phyloP scores from a whole-genome alignment of 2,797 vertebrate genomes.

The Spea hammondii region DNA sequence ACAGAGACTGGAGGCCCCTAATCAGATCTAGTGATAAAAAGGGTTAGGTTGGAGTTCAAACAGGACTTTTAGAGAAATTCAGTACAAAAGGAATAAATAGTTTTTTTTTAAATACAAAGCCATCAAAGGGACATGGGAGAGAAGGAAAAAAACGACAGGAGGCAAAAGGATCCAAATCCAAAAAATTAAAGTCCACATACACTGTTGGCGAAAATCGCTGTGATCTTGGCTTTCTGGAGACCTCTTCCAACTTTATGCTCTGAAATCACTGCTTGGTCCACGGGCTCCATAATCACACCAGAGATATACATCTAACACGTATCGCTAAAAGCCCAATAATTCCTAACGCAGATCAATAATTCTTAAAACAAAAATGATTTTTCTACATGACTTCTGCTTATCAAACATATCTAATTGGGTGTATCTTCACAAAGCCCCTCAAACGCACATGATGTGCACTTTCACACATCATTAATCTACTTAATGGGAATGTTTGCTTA shows the following conservation, averaged over 20 bases:
- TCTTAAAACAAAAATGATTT: too few species aligned
- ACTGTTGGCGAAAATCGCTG: constrained; percentile 62
- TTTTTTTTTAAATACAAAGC: not conserved
- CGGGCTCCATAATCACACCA: constrained; percentile 31
- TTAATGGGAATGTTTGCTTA: constrained; percentile 14
- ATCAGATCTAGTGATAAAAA: too few species aligned
- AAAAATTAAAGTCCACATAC: constrained; percentile 51
- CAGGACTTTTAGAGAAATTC: too few species aligned
- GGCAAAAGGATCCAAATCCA: too few species aligned
- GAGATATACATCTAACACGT: constrained; percentile 13
- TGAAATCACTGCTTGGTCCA: constrained; percentile 58
- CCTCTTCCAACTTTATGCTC: constrained; percentile 66
- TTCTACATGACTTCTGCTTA: too few species aligned
- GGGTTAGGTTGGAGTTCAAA: too few species aligned
- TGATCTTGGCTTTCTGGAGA: constrained; percentile 66
- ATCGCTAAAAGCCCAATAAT: not conserved
- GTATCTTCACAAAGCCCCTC: not conserved
- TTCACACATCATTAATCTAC: constrained; percentile 48
- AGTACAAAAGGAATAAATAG: not conserved
- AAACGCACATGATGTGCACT: not conserved
- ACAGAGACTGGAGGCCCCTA: too few species aligned
- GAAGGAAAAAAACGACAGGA: not conserved
- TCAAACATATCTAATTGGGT: too few species aligned
- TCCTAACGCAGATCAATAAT: not conserved
- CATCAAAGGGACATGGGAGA: not conserved